These are phyloP conservation scores for Enteromius mattozi DNA, from an alignment of 2,797 vertebrate genomes.

Conservation along the genomic window DNA sequence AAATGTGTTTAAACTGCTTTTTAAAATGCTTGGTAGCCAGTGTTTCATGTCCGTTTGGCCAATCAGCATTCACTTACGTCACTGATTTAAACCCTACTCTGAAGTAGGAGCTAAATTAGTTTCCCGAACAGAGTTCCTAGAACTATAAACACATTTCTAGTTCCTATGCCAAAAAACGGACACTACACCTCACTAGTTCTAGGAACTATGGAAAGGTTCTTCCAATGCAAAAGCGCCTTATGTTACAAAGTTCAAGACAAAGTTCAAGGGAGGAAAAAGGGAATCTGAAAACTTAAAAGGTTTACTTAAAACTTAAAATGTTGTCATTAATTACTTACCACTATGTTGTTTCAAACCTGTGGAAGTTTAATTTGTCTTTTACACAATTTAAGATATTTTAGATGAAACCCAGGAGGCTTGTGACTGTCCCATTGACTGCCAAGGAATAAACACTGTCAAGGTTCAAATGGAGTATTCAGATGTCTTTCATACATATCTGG, in stretches of 20 bases:
- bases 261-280: not conserved
- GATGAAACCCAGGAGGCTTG: no score
- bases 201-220: not conserved
- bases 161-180: not conserved
- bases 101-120: not conserved
- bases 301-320: no score
- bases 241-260: not conserved
- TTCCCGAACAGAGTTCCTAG: not conserved
- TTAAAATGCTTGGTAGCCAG: not conserved
- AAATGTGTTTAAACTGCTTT: not conserved
- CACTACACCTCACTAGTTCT: not conserved
- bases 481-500: no score
- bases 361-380: no score
- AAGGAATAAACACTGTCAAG: no score
- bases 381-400: no score
- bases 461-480: no score
- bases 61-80: not conserved
- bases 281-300: not conserved
- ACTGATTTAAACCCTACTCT: not conserved
- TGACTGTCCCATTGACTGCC: no score
- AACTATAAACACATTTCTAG: not conserved
- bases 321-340: no score
- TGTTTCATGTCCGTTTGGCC: not conserved
- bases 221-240: not conserved
- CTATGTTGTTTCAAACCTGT: no score